Evolutionary conservation across 1,140 invertebrate genomes (phyloP).

Genomic region (Phenacoccus solenopsis): DNA sequence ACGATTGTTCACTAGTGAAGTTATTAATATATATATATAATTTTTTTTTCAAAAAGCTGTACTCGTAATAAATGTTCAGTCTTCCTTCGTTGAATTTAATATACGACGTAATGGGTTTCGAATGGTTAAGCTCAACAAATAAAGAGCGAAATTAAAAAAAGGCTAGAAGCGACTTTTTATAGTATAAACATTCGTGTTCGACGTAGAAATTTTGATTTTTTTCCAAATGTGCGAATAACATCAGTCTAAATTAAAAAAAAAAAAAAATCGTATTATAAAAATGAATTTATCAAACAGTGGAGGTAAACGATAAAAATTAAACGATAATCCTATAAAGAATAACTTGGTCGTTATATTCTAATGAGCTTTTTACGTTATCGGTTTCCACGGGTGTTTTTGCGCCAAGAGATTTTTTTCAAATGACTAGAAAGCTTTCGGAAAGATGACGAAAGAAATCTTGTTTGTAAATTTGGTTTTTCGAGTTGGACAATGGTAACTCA

Average conservation of each 20-base stretch:
- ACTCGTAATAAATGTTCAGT: too few relatives aligned
- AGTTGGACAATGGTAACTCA: too few relatives aligned
- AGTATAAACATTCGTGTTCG: not conserved
- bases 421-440: too few relatives aligned
- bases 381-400: conserved; percentile 2
- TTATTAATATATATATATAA: too few relatives aligned
- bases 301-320: not conserved
- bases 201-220: conserved; percentile 6
- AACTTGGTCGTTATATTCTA: conserved; percentile 12
- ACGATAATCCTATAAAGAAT: conserved; percentile 8
- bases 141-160: not conserved
- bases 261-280: conserved; percentile 7
- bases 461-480: too few relatives aligned
- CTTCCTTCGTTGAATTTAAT: not conserved
- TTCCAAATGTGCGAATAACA: not conserved
- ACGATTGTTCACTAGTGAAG: too few relatives aligned
- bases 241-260: conserved; percentile 1
- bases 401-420: too few relatives aligned
- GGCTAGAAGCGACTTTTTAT: not conserved
- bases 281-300: not conserved
- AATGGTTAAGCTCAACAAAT: not conserved
- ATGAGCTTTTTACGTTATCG: conserved; percentile 12
- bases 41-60: too few relatives aligned
- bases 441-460: too few relatives aligned
- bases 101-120: not conserved